Base-by-base conservation (phyloP, 2,888 invertebrate genomes). In the Drosophila mimetica region DNA sequence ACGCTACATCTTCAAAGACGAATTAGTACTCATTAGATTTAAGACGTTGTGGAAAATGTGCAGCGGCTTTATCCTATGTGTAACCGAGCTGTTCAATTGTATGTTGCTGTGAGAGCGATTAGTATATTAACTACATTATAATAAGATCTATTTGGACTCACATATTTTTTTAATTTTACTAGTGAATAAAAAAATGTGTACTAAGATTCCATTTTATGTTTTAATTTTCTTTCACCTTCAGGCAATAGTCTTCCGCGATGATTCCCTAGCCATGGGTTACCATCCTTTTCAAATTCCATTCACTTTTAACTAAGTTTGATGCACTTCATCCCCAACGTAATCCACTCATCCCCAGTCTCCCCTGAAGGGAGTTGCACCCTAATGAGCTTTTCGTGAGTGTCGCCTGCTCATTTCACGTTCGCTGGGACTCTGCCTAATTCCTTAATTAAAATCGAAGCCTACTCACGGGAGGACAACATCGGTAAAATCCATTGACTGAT, bases 391-490 rank as follows among this genome's bases (percentile, higher is more conserved):
- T 57, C 48, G 66, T 34, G 69, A 73, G 66, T 65, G 42, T 46
- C 71, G 28, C 39, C 47, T 66, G 50, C 71, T 81, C 74, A 79
- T 79, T 82, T 69, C 71, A 46, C 60, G 52, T 50, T 47, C 52
- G 28, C 41, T 50, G 47, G 30, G 28, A 50, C 53, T 59, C 48
- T 59, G 87, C 77, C 83, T 85, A 85, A 88, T 86, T 85, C 84
- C 87, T 85, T 85, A 85, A 85, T 85, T 85, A 85, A 85, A 88
- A 85, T 80, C 81, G 86, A 88, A 88, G 84, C 86, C 80, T 80
- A 76, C 76, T 50, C 65, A 46, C 59, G 13, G 37, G 11, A 58
- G 48, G 58, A 53, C 47, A 39, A 39, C 61, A 63, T 46, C 48
- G 44, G 52, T 42, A 54, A 85, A 82, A 86, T 86, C 80, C 83